Base-by-base conservation (phyloP, 2,888 invertebrate species). In the Micoletzkya japonica region DNA sequence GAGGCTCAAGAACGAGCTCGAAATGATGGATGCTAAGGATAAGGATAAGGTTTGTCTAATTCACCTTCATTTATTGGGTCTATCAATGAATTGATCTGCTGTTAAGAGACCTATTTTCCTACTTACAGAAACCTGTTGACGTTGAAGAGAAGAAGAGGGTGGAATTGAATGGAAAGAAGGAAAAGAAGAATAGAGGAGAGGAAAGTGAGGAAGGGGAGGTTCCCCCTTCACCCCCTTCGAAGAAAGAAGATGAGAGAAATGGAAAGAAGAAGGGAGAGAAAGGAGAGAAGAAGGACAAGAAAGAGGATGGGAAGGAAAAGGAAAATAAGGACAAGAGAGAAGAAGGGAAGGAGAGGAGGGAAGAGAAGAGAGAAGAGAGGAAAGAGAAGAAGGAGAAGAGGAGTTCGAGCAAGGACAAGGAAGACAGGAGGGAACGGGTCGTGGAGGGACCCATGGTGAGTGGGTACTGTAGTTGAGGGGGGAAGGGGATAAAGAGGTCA, bases 381-480 rank as follows among this genome's bases (percentile, higher is more conserved):
- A 57, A 28, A 59, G 64, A 44, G 57, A 70, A 20, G 59, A 61
- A 36, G 52, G 52, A 54, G 61, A 4, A n/a, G 34, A 67, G 32
- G 37, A 69, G 69, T 57, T 34, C 26, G 56, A 66, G 50, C 49
- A 73, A 73, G 28, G 63, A 54, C 37, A 34, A 36, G 3, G 39
- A 61, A 36, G 39, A 32, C n/a, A 59, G 57, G 49, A 54, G 59
- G 20, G 52, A 70, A 36, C 60, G 70, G 54, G 50, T 36, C 1
- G 26, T 24, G 49, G 66, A 70, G 50, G 54, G 70, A 49, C 7
- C 32, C 28, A 58, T 24, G 58, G 59, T n/a, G 4, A 44, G n/a
- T n/a, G n/a, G n/a, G n/a, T n/a, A n/a, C 7, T 7, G 34, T 10
- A 17, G 14, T 26, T 30, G 58, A 32, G n/a, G 34, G 58, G 32